Evolutionary conservation across 2,888 invertebrate genomes (phyloP).

Genomic region (Cetonia aurata): DNA sequence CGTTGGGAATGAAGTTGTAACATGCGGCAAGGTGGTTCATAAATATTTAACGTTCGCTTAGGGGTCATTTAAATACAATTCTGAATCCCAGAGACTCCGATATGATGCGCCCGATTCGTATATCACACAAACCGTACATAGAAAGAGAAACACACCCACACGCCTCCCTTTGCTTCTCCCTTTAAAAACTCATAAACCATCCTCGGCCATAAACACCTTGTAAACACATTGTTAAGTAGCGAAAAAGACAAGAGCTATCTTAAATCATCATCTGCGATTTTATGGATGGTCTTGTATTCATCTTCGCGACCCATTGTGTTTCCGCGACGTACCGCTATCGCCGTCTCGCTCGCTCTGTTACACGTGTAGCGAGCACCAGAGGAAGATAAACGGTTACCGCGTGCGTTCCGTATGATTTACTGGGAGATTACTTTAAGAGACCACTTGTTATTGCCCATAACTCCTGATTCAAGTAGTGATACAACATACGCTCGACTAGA

Average conservation of each 20-base stretch:
- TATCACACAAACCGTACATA: conserved; percentile 38
- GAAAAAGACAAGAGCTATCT: conserved; percentile 65
- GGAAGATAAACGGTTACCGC: conserved; percentile 60
- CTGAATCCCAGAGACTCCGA: conserved; percentile 47
- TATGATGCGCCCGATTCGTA: conserved; percentile 38
- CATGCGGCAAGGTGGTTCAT: conserved; percentile 53
- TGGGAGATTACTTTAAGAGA: conserved; percentile 67
- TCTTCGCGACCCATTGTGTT: conserved; percentile 58
- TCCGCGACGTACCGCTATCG: conserved; percentile 50
- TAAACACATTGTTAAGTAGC: conserved; percentile 65
- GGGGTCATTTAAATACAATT: conserved; percentile 60
- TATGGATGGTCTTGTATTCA: conserved; percentile 64
- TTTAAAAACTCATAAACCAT: conserved; percentile 55
- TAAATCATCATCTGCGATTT: conserved; percentile 67
- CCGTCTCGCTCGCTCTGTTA: conserved; percentile 52
- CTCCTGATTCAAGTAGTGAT: conserved; percentile 65
- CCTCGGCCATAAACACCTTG: conserved; percentile 60
- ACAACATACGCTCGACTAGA: conserved; percentile 55
- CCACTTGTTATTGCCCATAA: conserved; percentile 68
- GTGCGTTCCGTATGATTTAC: conserved; percentile 66
- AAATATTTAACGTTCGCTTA: conserved; percentile 56
- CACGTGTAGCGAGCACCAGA: conserved; percentile 47
- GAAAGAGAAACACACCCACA: conserved; percentile 42
- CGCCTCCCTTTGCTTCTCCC: conserved; percentile 49
- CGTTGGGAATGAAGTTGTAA: conserved; percentile 27